Percentiles rank a stretch among this genome's conserved stretches.
Evolutionary conservation across 2,113 vertebrate genomes (phyloP).

Genomic region (Hucho hucho): DNA sequence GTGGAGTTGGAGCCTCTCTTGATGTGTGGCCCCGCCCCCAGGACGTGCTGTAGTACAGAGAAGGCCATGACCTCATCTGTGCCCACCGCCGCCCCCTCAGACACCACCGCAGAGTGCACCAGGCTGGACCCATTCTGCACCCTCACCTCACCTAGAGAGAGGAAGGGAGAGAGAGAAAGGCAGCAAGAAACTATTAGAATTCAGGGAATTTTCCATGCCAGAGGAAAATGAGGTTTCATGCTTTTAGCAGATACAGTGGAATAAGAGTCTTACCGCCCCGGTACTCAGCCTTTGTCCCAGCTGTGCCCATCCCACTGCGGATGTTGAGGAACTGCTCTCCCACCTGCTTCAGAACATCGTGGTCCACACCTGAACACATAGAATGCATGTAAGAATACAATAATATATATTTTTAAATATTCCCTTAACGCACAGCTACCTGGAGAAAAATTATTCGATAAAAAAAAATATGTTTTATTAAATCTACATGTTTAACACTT

Average conservation of each 20-base stretch:
- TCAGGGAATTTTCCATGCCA: background rate
- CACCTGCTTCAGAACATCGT: slow-evolving; percentile 85
- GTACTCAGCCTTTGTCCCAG: slow-evolving; percentile 79
- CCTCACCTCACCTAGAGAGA: slow-evolving; percentile 82
- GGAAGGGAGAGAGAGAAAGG: background rate
- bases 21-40: slow-evolving; percentile 86
- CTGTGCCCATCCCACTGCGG: slow-evolving; percentile 82
- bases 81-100: slow-evolving; percentile 77
- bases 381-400: background rate
- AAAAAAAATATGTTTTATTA: background rate
- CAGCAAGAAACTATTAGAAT: background rate
- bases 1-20: slow-evolving; percentile 84
- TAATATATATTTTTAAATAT: too few species aligned
- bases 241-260: too few species aligned
- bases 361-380: slow-evolving; percentile 81
- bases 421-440: too few species aligned
- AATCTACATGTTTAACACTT: slow-evolving; percentile 40
- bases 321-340: slow-evolving; percentile 96
- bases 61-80: slow-evolving; percentile 83
- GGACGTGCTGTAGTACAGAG: slow-evolving; percentile 87
- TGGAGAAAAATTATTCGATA: background rate
- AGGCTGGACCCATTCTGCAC: slow-evolving; percentile 72
- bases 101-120: slow-evolving; percentile 85
- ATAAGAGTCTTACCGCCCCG: slow-evolving; percentile 79
- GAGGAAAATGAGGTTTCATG: background rate